Evolutionary conservation across 2,797 vertebrate species (phyloP).

Genomic region (Psittacula echo): DNA sequence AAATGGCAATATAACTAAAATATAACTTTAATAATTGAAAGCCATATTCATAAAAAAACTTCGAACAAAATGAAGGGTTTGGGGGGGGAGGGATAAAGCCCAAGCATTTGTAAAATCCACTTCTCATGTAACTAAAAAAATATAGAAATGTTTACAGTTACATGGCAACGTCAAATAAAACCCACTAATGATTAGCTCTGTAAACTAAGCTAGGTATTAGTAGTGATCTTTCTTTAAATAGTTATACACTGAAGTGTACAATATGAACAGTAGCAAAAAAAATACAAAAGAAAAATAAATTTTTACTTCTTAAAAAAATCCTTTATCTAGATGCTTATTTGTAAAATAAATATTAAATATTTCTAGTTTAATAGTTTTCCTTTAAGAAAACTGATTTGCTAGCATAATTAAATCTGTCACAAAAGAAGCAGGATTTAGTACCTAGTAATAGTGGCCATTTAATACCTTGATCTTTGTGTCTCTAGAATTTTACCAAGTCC

Average conservation of each 20-base stretch:
- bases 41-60: neutral
- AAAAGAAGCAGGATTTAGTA: constrained; percentile 3
- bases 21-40: neutral
- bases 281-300: neutral
- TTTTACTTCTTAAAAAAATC: neutral
- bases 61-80: neutral
- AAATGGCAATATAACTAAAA: neutral
- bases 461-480: constrained; percentile 92
- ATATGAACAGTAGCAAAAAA: neutral
- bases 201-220: neutral
- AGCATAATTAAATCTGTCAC: neutral
- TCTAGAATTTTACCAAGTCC: constrained; percentile 91
- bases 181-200: neutral
- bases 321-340: neutral
- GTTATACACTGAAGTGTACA: neutral
- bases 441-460: constrained; percentile 12
- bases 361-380: neutral
- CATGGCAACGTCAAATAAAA: neutral
- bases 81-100: neutral
- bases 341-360: neutral
- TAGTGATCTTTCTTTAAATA: neutral
- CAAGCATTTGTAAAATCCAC: neutral
- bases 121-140: neutral
- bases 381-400: neutral
- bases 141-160: neutral